Evolutionary conservation across 2,797 vertebrate species (phyloP), one percentile per base, ranked within the genome.

Genomic region (Uromys caudimaculatus): DNA sequence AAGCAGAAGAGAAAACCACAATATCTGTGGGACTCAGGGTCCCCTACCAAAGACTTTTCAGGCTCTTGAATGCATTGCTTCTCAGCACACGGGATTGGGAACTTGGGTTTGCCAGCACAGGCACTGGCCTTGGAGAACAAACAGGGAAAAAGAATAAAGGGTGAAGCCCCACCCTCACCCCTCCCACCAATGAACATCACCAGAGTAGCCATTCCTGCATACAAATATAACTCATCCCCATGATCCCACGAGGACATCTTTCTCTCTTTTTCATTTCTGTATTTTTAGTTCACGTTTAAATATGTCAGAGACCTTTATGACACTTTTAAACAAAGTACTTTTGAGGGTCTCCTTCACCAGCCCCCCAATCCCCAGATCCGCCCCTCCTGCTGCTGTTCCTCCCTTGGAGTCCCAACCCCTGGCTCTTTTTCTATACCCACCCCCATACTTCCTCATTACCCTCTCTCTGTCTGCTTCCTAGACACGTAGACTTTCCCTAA

Each of bases 281-380:
- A 64, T 47, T 84, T 64, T 64, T 7, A 84, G 32, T 35, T 64
- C 58, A 47, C 58, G 71, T 52, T 69, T 50, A 85, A 50, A n/a
- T 60, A 41, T 9, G 16, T 69, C n/a, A 9, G 12, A n/a, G 19
- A 67, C 10, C 32, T 69, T 69, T 54, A 27, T 5, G 47, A 1
- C 23, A 86, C 24, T 86, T 86, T 27, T n/a, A 69, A 69, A 52
- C 12, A 38, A 35, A 24, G 35, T 86, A 21, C 6, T 69, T 86
- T 69, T 27, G 12, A 69, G 35, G 64, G 84, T 86, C 47, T 86
- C 64, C 47, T 38, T 38, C 12, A 11, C 64, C 0, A 7, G 2
- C 6, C 0, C n/a, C 83, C 35, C 12, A 67, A 12, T 1, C 7
- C 17, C 11, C 1, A 3, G 2, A 67, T 17, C 64, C 32, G 13